phyloP scores from a whole-genome alignment of 2,113 vertebrate species.

The Epinephelus fuscoguttatus region DNA sequence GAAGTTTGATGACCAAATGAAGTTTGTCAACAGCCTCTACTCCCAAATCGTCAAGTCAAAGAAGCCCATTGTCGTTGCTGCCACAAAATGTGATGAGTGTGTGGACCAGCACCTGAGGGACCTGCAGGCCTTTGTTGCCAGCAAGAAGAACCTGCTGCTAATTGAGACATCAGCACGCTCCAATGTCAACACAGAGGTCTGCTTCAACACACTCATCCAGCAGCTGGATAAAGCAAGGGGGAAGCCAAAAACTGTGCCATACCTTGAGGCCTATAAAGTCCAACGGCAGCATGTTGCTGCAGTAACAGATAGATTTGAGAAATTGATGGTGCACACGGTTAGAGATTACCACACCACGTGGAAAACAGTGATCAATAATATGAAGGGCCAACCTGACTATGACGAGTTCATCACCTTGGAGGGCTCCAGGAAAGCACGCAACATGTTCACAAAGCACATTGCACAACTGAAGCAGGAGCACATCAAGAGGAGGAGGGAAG shows the following conservation, averaged over 20 bases:
- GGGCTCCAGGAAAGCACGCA: constrained; percentile 94
- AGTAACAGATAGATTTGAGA: constrained; percentile 95
- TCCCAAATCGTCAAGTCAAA: constrained; percentile 96
- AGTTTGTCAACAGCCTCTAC: constrained; percentile 97
- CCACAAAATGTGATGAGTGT: constrained; percentile 97
- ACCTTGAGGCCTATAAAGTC: constrained; percentile 95
- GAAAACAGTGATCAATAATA: constrained; percentile 93
- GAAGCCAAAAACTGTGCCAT: constrained; percentile 97
- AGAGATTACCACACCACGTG: constrained; percentile 97
- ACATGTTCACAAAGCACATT: constrained; percentile 95
- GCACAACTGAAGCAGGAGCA: constrained; percentile 97
- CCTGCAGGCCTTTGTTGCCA: constrained; percentile 94
- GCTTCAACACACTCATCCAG: constrained; percentile 95
- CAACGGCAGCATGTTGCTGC: constrained; percentile 94
- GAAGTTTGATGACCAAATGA: constrained; percentile 98
- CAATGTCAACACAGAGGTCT: constrained; percentile 94
- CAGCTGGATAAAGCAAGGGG: constrained; percentile 97
- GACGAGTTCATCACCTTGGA: constrained; percentile 97
- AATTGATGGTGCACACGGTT: constrained; percentile 92
- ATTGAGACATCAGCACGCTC: constrained; percentile 95
- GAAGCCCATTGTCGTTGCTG: constrained; percentile 95
- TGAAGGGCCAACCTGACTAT: constrained; percentile 95
- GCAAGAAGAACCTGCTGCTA: constrained; percentile 96
- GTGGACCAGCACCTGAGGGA: constrained; percentile 98
- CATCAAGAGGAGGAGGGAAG: constrained; percentile 94